phyloP scores from a whole-genome alignment of 1,140 invertebrate genomes.

The Thalassaphorura encarpata region DNA sequence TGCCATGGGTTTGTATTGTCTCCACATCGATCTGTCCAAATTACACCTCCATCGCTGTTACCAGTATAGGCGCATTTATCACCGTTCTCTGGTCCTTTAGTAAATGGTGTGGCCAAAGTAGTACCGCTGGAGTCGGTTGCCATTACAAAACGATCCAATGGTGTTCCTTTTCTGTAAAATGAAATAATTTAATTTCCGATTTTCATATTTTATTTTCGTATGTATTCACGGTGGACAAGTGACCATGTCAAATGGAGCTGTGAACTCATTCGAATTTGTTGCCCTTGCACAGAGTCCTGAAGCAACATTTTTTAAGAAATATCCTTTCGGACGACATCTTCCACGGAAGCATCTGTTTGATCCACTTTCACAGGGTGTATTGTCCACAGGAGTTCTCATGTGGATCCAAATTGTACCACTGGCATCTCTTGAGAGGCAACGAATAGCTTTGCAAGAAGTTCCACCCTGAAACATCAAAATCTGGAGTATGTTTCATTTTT shows the following conservation, averaged over 20 bases:
- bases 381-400: background rate
- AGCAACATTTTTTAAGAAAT: slow-evolving; percentile 1
- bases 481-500: background rate
- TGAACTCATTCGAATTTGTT: too few relatives aligned
- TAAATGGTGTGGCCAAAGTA: background rate
- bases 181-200: too few relatives aligned
- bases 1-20: background rate
- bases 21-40: slow-evolving; percentile 11
- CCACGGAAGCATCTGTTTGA: slow-evolving; percentile 4
- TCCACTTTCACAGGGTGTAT: background rate
- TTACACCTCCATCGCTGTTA: slow-evolving; percentile 1
- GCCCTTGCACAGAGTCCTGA: slow-evolving; percentile 2
- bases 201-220: too few relatives aligned
- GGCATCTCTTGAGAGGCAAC: background rate
- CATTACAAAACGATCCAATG: too few relatives aligned
- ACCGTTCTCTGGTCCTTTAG: slow-evolving; percentile 1
- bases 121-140: too few relatives aligned
- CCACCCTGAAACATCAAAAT: too few relatives aligned
- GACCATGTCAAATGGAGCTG: too few relatives aligned
- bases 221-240: too few relatives aligned
- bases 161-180: too few relatives aligned
- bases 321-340: background rate
- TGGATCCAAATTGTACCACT: background rate
- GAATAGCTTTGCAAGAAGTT: background rate
- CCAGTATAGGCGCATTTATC: slow-evolving; percentile 7